These are phyloP conservation scores for Leptinotarsa texana DNA, from an alignment of 1,140 invertebrate genomes.

Conservation along the genomic window DNA sequence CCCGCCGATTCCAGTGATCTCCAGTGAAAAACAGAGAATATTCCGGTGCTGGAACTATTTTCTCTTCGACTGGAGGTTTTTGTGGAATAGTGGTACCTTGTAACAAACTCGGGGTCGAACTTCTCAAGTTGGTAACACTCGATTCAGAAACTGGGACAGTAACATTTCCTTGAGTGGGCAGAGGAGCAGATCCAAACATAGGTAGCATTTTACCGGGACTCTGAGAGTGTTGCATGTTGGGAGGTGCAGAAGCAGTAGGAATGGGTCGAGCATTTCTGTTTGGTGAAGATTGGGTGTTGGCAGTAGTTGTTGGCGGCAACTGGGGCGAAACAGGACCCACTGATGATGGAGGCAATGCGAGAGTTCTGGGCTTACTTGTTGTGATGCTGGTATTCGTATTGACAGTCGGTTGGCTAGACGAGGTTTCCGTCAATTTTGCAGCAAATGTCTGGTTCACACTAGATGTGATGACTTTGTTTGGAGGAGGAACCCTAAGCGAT, in stretches of 20 bases:
- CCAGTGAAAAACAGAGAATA: slow-evolving; percentile 81
- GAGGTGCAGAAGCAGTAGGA: slow-evolving; percentile 59
- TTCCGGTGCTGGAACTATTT: slow-evolving; percentile 54
- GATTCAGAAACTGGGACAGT: slow-evolving; percentile 16
- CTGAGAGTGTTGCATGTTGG: slow-evolving; percentile 55
- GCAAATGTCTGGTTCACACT: slow-evolving; percentile 17
- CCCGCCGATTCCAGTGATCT: slow-evolving; percentile 59
- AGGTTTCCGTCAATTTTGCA: slow-evolving; percentile 62
- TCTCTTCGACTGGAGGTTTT: slow-evolving; percentile 29
- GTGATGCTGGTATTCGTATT: slow-evolving; percentile 14
- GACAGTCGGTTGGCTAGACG: slow-evolving; percentile 10
- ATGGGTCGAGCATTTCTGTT: slow-evolving; percentile 60
- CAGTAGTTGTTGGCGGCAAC: slow-evolving; percentile 11
- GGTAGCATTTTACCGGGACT: slow-evolving; percentile 53
- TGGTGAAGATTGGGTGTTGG: slow-evolving; percentile 54
- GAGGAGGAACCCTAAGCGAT: slow-evolving; percentile 46
- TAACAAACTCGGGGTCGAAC: slow-evolving; percentile 16
- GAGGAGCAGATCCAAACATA: slow-evolving; percentile 37
- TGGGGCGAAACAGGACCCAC: slow-evolving; percentile 38
- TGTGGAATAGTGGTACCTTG: slow-evolving; percentile 26
- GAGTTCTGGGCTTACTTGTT: slow-evolving; percentile 20
- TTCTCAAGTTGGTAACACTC: slow-evolving; percentile 7
- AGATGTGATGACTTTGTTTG: neutral
- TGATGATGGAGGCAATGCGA: slow-evolving; percentile 28
- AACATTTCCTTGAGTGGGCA: slow-evolving; percentile 26